Evolutionary conservation across 30 jellyfish, hydroid and myxozoan genomes (phyloP), one percentile per base, ranked within the genome.

Genomic region (Mastigias papua): DNA sequence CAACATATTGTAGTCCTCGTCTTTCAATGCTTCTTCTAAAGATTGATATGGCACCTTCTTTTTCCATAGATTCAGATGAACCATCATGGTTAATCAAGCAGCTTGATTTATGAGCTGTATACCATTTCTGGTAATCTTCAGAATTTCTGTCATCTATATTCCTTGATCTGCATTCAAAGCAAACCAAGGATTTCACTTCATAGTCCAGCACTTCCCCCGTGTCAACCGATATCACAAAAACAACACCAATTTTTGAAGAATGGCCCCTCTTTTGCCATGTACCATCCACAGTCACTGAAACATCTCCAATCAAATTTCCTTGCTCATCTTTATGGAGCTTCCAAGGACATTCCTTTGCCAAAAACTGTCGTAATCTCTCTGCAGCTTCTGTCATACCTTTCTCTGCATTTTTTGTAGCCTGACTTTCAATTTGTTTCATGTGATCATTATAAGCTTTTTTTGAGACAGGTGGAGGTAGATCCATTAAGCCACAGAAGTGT

Each of bases 51-150:
- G 94, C 94, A 49, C 94, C 94, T 16, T 23, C 26, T 19, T 83
- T 22, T 75, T 86, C 82, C 90, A 86, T 85, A 27, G 69, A 80
- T 16, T 66, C 93, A 4, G 89, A 48, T 9, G 93, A 84, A 50
- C 93, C 90, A 26, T 69, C 22, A 34, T 84, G 93, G 57, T 84
- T 84, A 1, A 84, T 73, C 51, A 42, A 37, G 48, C 90, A 84
- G 9, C 29, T 8, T 15, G 30, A 23, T 25, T 37, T 60, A 28
- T 79, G 79, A 57, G 20, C 58, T 34, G 19, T 29, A 58, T 27
- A 34, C 89, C 89, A 79, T 21, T 23, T 13, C 32, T 58, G 31
- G 27, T 57, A 60, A n/a, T 61, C 65, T n/a, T 57, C 67, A 23
- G 67, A 6, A 35, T 33, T 63, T 48, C 16, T 34, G 48, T 61